Conservation (phyloP, 1,140 invertebrate genomes). For the Diploscapter pachys region DNA sequence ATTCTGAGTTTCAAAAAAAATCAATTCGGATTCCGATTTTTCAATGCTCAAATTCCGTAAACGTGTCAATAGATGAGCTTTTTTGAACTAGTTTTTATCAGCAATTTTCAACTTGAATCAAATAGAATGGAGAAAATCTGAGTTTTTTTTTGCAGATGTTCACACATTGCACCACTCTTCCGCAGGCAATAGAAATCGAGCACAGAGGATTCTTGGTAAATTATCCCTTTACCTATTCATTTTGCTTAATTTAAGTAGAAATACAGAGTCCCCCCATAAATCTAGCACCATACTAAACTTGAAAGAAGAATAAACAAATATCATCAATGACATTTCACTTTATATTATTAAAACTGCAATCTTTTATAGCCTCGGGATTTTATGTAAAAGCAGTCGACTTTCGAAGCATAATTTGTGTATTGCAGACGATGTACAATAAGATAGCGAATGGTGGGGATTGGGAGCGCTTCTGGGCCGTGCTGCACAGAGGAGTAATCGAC, state of each 20-base stretch:
- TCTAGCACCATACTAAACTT: too few species aligned
- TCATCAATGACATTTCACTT: neutral
- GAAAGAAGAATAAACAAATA: neutral
- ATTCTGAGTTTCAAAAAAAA: too few species aligned
- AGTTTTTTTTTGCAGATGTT: neutral
- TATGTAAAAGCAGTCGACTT: neutral
- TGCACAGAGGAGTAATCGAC: conserved; percentile 22
- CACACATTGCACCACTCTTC: conserved; percentile 23
- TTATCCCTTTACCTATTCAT: neutral
- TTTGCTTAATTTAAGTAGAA: neutral
- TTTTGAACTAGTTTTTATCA: too few species aligned
- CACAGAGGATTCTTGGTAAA: conserved; percentile 25
- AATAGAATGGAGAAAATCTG: too few species aligned
- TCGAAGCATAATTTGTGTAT: neutral
- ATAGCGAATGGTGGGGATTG: conserved; percentile 19
- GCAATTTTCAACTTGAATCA: too few species aligned
- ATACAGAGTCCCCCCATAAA: too few species aligned
- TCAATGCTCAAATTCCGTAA: too few species aligned
- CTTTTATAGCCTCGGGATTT: neutral
- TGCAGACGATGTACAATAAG: conserved; percentile 27
- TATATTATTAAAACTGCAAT: neutral
- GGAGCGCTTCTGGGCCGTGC: conserved; percentile 34
- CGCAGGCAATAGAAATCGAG: conserved; percentile 24
- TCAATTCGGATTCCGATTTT: too few species aligned
- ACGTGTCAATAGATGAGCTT: too few species aligned